A percentile compares a stretch with the other conserved stretches of the same genome.
These are phyloP conservation scores for Zygothrica quintamaculata DNA, from an alignment of 2,888 invertebrate genomes.

Conservation along the genomic window DNA sequence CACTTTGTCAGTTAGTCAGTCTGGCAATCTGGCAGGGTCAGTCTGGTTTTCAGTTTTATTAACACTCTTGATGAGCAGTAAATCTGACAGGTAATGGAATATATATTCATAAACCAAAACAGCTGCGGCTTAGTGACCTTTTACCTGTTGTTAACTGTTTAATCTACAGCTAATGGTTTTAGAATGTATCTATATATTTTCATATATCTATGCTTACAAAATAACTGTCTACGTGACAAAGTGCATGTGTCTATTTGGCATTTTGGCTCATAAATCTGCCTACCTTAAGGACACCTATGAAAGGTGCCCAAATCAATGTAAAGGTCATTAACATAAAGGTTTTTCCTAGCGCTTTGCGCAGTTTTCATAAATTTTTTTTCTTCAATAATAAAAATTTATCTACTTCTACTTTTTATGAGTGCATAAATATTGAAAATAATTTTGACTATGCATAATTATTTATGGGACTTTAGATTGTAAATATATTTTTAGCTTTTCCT, in stretches of 20 bases:
- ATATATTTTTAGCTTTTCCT: too few relatives aligned
- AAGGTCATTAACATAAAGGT: too few relatives aligned
- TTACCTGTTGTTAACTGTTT: slow-evolving; percentile 53
- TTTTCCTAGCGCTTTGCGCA: neutral
- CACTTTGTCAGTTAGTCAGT: too few relatives aligned
- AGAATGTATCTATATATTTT: slow-evolving; percentile 17
- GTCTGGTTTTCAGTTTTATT: slow-evolving; percentile 46
- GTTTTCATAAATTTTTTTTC: too few relatives aligned
- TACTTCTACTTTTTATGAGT: too few relatives aligned
- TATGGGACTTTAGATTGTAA: too few relatives aligned
- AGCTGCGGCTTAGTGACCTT: slow-evolving; percentile 36
- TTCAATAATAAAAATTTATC: too few relatives aligned
- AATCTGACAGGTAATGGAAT: slow-evolving; percentile 29
- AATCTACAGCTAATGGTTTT: slow-evolving; percentile 45
- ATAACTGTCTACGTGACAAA: slow-evolving; percentile 44
- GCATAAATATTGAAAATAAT: too few relatives aligned
- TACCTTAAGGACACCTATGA: slow-evolving; percentile 5
- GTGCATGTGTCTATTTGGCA: neutral
- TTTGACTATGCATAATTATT: too few relatives aligned
- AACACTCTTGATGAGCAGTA: neutral
- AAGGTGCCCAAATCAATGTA: too few relatives aligned
- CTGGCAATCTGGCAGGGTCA: slow-evolving; percentile 50
- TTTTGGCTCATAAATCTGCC: slow-evolving; percentile 8
- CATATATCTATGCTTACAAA: too few relatives aligned
- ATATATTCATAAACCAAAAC: slow-evolving; percentile 45